Base-by-base conservation (phyloP, 2,113 vertebrate genomes). In the Engraulis encrasicolus region DNA sequence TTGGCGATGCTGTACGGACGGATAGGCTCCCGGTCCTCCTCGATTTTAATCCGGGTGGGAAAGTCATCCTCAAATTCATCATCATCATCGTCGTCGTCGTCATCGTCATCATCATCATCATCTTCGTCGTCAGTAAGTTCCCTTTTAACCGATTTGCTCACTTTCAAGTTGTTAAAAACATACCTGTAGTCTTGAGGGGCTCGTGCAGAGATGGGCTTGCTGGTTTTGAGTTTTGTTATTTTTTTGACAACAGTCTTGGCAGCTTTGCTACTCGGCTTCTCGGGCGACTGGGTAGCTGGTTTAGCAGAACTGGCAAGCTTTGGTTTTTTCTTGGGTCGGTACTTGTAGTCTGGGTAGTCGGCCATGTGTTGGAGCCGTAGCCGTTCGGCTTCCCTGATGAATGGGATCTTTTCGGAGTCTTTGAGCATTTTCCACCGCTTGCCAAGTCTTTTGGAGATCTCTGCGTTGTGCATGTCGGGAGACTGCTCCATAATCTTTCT, bases 301-400 rank as follows among this genome's bases (percentile, higher is more conserved):
- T 96, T 97, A 80, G 95, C 95, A 85, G 93, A 90, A 6, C 94
- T 93, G 85, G 97, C 97, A 82, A 96, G 94, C 90, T 96, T 97
- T 90, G 97, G 95, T 90, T 98, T 99, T 94, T 99, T 99, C 95
- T 96, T 96, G 87, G 98, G 98, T 86, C 98, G 92, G 95, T 99
- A 99, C 91, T 99, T 99, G 95, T 99, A 99, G 94, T 99, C 97
- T 85, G 97, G 98, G 84, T 99, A 96, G 87, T 99, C 97, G n/a
- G 97, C 97, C 97, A 99, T 99, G 97, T 99, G 98, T 93, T 99
- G 94, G 17, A 99, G 97, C 85, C 98, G 95, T 87, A 99, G 96
- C 86, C 97, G 93, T 94, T 99, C 98, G 71, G 98, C 97, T 94
- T 99, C 98, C 78, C 97, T 94, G 92, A 99, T 96, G 92, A 99